Percentiles rank a stretch among this genome's conserved stretches.
Conservation (phyloP, 2,888 invertebrate genomes). For the Thera britannica region DNA sequence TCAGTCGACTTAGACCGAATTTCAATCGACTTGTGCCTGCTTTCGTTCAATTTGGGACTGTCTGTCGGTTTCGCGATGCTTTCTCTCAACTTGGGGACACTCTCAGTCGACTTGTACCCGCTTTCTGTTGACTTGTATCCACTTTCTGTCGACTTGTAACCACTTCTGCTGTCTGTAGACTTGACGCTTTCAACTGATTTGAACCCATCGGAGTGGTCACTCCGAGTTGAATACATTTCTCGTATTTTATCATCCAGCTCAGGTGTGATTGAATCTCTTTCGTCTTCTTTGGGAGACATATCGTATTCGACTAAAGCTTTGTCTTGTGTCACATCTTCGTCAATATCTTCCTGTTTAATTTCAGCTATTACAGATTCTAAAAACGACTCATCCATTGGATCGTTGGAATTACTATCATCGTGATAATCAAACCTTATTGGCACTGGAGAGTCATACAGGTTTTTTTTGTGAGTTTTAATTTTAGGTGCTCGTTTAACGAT, state of each 20-base stretch:
- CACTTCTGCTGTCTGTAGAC: slow-evolving; percentile 42
- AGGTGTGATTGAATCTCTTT: slow-evolving; percentile 65
- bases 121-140: slow-evolving; percentile 47
- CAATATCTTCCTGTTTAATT: slow-evolving; percentile 71
- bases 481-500: slow-evolving; percentile 49
- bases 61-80: not conserved
- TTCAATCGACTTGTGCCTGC: slow-evolving; percentile 29
- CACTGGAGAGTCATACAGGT: slow-evolving; percentile 55
- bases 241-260: slow-evolving; percentile 65
- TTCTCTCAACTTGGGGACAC: slow-evolving; percentile 38
- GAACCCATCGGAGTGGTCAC: slow-evolving; percentile 62
- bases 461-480: slow-evolving; percentile 39
- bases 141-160: slow-evolving; percentile 43
- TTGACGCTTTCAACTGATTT: slow-evolving; percentile 61
- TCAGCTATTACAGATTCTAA: slow-evolving; percentile 78
- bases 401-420: slow-evolving; percentile 47
- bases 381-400: slow-evolving; percentile 71
- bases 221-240: slow-evolving; percentile 53
- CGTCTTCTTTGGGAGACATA: slow-evolving; percentile 60
- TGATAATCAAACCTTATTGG: slow-evolving; percentile 59
- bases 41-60: slow-evolving; percentile 21
- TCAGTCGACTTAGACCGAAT: slow-evolving; percentile 21
- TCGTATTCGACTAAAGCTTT: slow-evolving; percentile 78
- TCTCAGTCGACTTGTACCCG: slow-evolving; percentile 51
- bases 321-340: slow-evolving; percentile 68